Conservation (phyloP, 2,797 vertebrate genomes). For the Sebastes itinus region DNA sequence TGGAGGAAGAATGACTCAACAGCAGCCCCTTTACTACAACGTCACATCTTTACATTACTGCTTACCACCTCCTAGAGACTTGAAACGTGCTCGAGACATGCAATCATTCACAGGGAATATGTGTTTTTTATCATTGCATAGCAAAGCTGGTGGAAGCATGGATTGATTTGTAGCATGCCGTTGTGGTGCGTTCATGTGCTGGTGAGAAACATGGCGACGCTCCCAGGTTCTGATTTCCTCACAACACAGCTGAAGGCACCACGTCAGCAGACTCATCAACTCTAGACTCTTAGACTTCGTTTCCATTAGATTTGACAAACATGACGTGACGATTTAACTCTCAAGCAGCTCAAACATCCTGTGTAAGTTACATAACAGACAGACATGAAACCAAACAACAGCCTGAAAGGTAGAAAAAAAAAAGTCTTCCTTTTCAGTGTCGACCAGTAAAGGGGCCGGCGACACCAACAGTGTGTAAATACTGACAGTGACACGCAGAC, state of each 20-base stretch:
- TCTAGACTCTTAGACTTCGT: neutral
- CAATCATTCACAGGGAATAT: neutral
- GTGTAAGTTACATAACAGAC: neutral
- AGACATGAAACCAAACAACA: conserved; percentile 11
- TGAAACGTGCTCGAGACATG: neutral
- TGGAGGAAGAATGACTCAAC: neutral
- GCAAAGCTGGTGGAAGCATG: neutral
- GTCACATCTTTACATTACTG: neutral
- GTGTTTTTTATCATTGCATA: neutral
- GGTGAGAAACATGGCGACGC: neutral
- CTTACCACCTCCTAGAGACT: neutral
- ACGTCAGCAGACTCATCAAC: neutral
- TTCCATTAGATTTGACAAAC: neutral
- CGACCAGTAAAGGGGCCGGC: neutral
- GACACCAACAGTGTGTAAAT: neutral
- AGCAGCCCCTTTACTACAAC: neutral
- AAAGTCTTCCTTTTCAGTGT: neutral
- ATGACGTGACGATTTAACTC: neutral
- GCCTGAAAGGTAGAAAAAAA: neutral
- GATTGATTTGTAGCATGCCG: neutral
- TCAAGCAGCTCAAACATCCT: conserved; percentile 7
- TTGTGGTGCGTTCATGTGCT: neutral
- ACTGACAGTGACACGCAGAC: neutral
- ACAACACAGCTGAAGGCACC: neutral
- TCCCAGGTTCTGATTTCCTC: neutral